Conservation (phyloP, 2,888 invertebrate genomes). For the Dolichopus griseipennis region DNA sequence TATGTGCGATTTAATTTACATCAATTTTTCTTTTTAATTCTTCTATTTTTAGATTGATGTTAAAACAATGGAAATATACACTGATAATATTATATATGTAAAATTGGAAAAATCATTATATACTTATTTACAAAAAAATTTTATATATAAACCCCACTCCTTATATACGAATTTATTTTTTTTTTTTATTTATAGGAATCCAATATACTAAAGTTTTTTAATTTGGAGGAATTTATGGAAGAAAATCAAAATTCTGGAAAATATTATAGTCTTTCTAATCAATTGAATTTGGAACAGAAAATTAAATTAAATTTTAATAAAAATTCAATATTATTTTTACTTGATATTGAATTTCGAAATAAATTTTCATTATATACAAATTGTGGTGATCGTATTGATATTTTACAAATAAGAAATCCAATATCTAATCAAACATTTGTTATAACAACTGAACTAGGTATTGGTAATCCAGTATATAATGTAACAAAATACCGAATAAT, state of each 20-base stretch:
- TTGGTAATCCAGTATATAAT: background rate
- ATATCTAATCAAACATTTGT: background rate
- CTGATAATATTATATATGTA: background rate
- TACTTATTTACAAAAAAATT: background rate
- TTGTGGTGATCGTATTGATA: background rate
- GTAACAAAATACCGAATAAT: background rate
- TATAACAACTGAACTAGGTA: background rate
- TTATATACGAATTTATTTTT: background rate
- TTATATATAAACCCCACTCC: no score
- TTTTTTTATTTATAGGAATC: background rate
- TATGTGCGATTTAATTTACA: no score
- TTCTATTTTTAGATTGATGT: background rate
- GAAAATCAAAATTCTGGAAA: background rate
- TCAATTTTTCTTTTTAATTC: background rate
- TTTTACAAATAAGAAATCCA: background rate
- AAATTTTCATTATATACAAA: background rate
- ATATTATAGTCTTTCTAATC: background rate
- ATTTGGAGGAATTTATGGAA: background rate
- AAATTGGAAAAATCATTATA: background rate
- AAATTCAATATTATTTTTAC: background rate
- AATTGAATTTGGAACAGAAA: background rate
- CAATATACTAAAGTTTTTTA: background rate
- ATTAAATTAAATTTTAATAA: constrained; percentile 3
- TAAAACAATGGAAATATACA: background rate
- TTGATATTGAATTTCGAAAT: background rate